Evolutionary conservation across 2,113 vertebrate genomes (phyloP).

Genomic region (Caloenas nicobarica): DNA sequence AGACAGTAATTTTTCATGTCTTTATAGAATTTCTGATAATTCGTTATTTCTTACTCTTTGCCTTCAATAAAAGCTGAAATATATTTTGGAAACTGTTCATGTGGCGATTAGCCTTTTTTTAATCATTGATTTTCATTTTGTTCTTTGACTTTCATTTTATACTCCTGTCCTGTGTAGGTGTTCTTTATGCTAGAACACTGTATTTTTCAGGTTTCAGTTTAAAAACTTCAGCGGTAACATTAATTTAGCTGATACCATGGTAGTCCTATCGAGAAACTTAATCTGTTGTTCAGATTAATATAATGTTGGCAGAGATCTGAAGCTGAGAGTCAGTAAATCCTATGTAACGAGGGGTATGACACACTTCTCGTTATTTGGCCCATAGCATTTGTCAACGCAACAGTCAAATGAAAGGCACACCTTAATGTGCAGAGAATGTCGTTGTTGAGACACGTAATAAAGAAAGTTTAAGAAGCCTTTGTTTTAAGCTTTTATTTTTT

Average conservation of each 20-base stretch:
- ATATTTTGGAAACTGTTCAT: slow-evolving; percentile 35
- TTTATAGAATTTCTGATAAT: slow-evolving; percentile 10
- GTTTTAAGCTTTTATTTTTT: neutral
- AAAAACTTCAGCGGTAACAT: neutral
- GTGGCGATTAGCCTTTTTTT: neutral
- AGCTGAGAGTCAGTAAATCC: neutral
- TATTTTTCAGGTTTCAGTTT: neutral
- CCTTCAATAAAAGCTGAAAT: neutral
- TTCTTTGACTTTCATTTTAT: slow-evolving; percentile 29
- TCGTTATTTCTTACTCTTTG: slow-evolving; percentile 16
- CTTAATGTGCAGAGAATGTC: neutral
- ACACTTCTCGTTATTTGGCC: neutral
- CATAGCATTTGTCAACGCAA: neutral
- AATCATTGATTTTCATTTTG: slow-evolving; percentile 27
- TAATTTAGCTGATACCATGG: neutral
- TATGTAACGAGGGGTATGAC: neutral
- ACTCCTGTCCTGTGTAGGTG: neutral
- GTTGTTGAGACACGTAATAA: neutral
- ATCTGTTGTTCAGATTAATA: neutral
- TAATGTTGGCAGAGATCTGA: neutral
- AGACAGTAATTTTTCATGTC: neutral
- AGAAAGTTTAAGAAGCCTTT: neutral
- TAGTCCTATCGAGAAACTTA: neutral
- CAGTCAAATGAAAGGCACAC: neutral
- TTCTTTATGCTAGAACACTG: neutral